Conservation (phyloP, 2,888 invertebrate species). For the Odontocolon sp. region DNA sequence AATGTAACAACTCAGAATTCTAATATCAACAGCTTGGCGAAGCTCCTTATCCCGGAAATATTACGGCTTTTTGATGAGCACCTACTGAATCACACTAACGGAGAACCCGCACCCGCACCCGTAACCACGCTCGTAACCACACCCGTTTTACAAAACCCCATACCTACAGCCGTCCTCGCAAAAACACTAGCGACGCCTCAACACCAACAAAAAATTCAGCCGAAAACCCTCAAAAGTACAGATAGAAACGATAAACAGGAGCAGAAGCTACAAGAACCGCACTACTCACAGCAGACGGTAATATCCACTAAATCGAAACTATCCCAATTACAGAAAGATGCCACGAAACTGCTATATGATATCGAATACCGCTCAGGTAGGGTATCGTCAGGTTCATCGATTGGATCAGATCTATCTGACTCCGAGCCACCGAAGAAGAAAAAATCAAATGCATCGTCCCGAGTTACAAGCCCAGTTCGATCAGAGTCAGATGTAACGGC, state of each 20-base stretch:
- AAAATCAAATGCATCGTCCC: not conserved
- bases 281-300: too few species aligned
- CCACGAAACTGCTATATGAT: not conserved
- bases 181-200: not conserved
- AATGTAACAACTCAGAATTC: not conserved
- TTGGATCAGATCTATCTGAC: not conserved
- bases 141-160: not conserved
- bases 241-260: too few species aligned
- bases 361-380: not conserved
- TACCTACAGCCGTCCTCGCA: not conserved
- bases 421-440: not conserved
- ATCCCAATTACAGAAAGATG: not conserved
- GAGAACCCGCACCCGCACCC: not conserved
- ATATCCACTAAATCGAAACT: not conserved
- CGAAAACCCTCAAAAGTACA: not conserved
- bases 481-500: not conserved
- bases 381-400: not conserved
- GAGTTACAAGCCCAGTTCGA: too few species aligned
- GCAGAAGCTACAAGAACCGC: too few species aligned
- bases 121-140: not conserved
- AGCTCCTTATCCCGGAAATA: not conserved
- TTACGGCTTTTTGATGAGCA: not conserved
- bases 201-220: not conserved
- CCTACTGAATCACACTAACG: not conserved
- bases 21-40: not conserved